These are phyloP conservation scores for Drosophila longiperda DNA, from an alignment of 2,888 invertebrate genomes.

Conservation along the genomic window DNA sequence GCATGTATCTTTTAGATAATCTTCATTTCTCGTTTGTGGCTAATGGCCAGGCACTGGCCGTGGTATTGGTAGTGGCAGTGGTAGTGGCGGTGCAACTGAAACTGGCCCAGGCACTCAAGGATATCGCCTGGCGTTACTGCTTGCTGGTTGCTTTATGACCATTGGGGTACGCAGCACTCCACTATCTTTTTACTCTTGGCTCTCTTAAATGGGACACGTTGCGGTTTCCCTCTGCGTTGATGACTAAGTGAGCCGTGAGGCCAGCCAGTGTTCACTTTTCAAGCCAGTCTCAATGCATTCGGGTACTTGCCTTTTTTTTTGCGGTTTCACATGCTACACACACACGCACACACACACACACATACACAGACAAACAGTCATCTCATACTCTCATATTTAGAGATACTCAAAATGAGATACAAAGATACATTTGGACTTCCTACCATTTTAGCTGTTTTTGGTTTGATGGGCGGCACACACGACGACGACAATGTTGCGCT, in stretches of 20 bases:
- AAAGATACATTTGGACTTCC: conserved; percentile 79
- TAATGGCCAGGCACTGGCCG: conserved; percentile 74
- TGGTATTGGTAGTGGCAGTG: conserved; percentile 21
- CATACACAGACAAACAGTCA: conserved; percentile 17
- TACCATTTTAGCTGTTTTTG: conserved; percentile 69
- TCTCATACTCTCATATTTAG: conserved; percentile 63
- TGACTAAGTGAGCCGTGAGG: conserved; percentile 72
- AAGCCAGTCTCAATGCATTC: conserved; percentile 72
- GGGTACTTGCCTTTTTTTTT: conserved; percentile 62
- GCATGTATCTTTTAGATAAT: conserved; percentile 79
- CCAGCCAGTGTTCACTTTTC: conserved; percentile 47
- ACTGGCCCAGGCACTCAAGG: conserved; percentile 73
- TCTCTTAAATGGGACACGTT: conserved; percentile 77
- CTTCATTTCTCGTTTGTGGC: conserved; percentile 80
- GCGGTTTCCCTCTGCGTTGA: conserved; percentile 76
- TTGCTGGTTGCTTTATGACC: conserved; percentile 68
- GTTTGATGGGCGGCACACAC: conserved; percentile 75
- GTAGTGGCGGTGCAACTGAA: conserved; percentile 29
- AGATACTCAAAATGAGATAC: conserved; percentile 79
- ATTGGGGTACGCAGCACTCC: conserved; percentile 62
- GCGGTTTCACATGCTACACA: conserved; percentile 57
- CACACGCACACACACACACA: conserved; percentile 26
- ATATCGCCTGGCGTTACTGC: conserved; percentile 58
- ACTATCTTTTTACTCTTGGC: conserved; percentile 60
- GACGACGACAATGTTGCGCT: conserved; percentile 36